Conservation (phyloP, 2,888 invertebrate species). For the Unio pictorum region DNA sequence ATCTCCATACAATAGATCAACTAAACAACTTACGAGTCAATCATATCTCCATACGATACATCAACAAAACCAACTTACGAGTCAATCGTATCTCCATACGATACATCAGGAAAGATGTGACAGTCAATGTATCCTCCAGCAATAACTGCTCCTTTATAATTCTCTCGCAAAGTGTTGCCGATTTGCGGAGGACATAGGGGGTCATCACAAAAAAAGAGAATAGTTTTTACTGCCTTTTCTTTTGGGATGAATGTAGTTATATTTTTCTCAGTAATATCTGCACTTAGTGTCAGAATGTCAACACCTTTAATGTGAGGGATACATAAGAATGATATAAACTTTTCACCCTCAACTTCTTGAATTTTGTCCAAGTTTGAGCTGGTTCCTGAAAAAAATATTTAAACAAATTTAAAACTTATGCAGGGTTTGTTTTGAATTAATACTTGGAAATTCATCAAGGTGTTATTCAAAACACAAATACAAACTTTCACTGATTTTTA, state of each 20-base stretch:
- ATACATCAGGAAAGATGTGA: constrained; percentile 17
- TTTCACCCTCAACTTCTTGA: constrained; percentile 22
- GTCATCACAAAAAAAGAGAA: constrained; percentile 45
- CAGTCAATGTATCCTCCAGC: constrained; percentile 60
- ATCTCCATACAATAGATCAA: constrained; percentile 4
- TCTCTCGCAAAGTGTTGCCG: constrained; percentile 35
- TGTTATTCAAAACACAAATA: no score
- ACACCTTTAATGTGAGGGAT: constrained; percentile 43
- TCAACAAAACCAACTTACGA: not conserved
- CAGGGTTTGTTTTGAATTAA: not conserved
- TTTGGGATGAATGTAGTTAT: constrained; percentile 11
- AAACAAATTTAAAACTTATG: no score
- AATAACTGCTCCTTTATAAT: constrained; percentile 40
- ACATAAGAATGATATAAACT: constrained; percentile 37
- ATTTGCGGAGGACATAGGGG: constrained; percentile 42
- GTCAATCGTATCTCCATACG: not conserved
- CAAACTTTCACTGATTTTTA: no score
- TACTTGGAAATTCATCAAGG: no score
- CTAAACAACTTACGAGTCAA: not conserved
- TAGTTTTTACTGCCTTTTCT: constrained; percentile 29
- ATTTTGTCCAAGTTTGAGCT: constrained; percentile 14
- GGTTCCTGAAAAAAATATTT: constrained; percentile 22
- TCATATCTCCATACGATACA: constrained; percentile 3
- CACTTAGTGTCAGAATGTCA: constrained; percentile 11
- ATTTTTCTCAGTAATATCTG: no score